Evolutionary conservation across 2,113 vertebrate genomes (phyloP), one percentile per base, ranked within the genome.

Genomic region (Callithrix jacchus): DNA sequence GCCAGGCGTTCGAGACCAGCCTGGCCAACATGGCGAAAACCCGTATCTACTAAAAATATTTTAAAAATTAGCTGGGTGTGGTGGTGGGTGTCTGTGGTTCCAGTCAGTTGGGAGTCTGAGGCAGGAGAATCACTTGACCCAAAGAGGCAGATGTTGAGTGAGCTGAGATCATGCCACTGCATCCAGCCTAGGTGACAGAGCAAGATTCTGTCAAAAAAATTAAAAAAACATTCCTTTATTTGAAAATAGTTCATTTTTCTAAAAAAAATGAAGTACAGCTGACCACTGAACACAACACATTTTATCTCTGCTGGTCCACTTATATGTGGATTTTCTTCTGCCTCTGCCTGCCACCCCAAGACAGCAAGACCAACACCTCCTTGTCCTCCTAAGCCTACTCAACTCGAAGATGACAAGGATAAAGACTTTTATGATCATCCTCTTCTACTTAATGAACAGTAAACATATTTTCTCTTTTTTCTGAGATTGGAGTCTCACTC

Each of bases 201-300:
- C 2, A 64, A 14, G 61, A 64, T 64, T 64, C 61, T 64, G 27
- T 64, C 61, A 30, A 64, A 64, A 6, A 64, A 64, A 6, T 30
- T 20, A 56, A 21, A 30, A 2, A 64, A 13, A 30, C 0, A 30
- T 30, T 64, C 27, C 30, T 64, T 14, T 35, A 68, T 68, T 68
- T 64, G 32, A 96, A 61, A 77, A 79, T 76, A 90, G 13, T 87
- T 88, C 17, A 56, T 68, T 93, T 92, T 61, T 70, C 25, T 95
- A 37, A 92, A 96, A 95, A 97, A 96, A 94, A 86, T 56, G 14
- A 49, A 79, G 45, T 56, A 47, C 27, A 77, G 42, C 42, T 47
- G 42, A 77, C 74, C 42, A 27, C 5, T 77, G 27, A 77, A 77
- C 25, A 45, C 73, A 45, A 76, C 73, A 76, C 6, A 6, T 76